Evolutionary conservation across 1,140 invertebrate genomes (phyloP).

Genomic region (Calliopsis andreniformis): DNA sequence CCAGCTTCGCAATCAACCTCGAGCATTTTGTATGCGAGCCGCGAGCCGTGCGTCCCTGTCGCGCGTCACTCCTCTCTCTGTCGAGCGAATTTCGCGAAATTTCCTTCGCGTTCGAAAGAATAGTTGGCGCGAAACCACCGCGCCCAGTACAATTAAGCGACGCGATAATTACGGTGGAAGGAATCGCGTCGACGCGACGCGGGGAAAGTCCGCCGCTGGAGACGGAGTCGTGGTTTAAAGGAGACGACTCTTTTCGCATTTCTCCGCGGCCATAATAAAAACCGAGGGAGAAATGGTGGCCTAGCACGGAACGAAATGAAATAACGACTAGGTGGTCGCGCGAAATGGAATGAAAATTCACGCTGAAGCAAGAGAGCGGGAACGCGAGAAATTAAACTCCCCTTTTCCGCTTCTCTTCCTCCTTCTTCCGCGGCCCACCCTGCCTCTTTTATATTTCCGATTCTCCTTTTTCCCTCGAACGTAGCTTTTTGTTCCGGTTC

Average conservation of each 20-base stretch:
- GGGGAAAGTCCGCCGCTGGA: constrained; percentile 1
- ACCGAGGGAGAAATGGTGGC: neutral
- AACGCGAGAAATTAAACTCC: constrained; percentile 61
- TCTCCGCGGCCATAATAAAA: constrained; percentile 21
- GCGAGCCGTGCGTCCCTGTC: neutral
- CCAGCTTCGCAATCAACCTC: constrained; percentile 59
- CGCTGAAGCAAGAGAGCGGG: constrained; percentile 49
- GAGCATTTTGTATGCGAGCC: constrained; percentile 52
- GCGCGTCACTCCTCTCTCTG: too few species aligned
- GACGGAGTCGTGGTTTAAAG: neutral
- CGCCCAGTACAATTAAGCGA: neutral
- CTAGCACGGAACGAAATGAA: constrained; percentile 48
- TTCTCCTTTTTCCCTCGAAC: constrained; percentile 24
- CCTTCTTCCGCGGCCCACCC: neutral
- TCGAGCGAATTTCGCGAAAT: neutral
- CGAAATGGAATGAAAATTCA: constrained; percentile 68
- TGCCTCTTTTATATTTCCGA: constrained; percentile 20
- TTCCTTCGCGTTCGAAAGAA: neutral
- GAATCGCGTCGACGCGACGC: neutral
- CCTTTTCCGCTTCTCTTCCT: neutral
- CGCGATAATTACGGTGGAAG: constrained; percentile 3
- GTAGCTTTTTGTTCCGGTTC: constrained; percentile 24
- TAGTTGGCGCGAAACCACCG: neutral
- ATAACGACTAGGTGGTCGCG: constrained; percentile 64
- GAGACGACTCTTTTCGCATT: constrained; percentile 18